Percentiles rank a stretch among this genome's conserved stretches.
phyloP scores from a whole-genome alignment of 2,888 invertebrate genomes.

The Hylaea fasciaria region DNA sequence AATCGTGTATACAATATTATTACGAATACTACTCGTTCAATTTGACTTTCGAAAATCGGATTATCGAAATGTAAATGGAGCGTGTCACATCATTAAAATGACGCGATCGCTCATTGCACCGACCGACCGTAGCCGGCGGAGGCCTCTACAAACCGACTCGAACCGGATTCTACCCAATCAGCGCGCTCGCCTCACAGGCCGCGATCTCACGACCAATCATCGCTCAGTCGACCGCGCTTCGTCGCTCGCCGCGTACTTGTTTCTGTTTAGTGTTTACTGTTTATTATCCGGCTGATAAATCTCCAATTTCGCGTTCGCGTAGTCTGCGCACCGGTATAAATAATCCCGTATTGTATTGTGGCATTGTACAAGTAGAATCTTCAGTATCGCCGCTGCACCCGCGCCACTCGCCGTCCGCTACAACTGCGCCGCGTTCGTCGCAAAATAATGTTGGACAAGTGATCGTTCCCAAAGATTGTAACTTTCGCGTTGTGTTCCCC shows the following conservation, averaged over 20 bases:
- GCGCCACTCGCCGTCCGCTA: slow-evolving; percentile 40
- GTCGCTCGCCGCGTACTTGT: slow-evolving; percentile 57
- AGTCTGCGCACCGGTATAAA: slow-evolving; percentile 51
- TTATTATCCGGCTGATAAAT: slow-evolving; percentile 57
- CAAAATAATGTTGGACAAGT: slow-evolving; percentile 80
- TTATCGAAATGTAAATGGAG: slow-evolving; percentile 16
- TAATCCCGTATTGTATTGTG: slow-evolving; percentile 49
- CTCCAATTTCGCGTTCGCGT: slow-evolving; percentile 46
- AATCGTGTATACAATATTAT: neutral
- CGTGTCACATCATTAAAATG: slow-evolving; percentile 64
- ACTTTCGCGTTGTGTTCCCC: slow-evolving; percentile 50
- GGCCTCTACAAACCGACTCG: slow-evolving; percentile 75
- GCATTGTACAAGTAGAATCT: slow-evolving; percentile 39
- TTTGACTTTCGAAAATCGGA: slow-evolving; percentile 12
- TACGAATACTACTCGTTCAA: neutral
- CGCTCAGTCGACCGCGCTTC: slow-evolving; percentile 69
- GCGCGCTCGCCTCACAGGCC: slow-evolving; percentile 68
- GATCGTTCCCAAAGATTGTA: slow-evolving; percentile 39
- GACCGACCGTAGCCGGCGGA: slow-evolving; percentile 75
- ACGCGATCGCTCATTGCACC: slow-evolving; percentile 65
- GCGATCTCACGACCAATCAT: slow-evolving; percentile 80
- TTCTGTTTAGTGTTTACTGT: slow-evolving; percentile 53
- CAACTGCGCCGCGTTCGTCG: slow-evolving; percentile 44
- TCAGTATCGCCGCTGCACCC: slow-evolving; percentile 29
- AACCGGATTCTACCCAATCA: slow-evolving; percentile 79